Evolutionary conservation across 2,797 vertebrate genomes (phyloP).

Genomic region (Spheniscus humboldti): DNA sequence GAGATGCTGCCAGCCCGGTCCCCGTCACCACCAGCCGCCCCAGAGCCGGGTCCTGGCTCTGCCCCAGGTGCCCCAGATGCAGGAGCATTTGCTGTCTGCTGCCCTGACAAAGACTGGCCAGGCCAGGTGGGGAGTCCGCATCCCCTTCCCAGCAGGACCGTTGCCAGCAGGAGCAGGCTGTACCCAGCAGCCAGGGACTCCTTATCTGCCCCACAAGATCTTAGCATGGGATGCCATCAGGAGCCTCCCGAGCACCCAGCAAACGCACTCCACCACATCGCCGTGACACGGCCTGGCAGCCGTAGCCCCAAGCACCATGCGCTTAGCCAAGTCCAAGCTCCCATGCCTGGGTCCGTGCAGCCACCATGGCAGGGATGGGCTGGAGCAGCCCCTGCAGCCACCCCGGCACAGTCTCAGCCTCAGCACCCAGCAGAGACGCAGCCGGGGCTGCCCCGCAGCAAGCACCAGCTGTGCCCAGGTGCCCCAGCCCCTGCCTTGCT

Average conservation of each 20-base stretch:
- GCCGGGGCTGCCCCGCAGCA: not conserved
- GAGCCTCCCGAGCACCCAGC: not conserved
- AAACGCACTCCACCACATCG: accelerated
- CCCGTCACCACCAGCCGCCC: not conserved
- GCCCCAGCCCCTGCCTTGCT: not conserved
- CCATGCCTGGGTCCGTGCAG: accelerated
- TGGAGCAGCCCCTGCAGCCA: accelerated
- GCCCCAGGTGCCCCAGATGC: accelerated
- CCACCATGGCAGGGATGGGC: accelerated
- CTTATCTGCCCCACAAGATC: not conserved
- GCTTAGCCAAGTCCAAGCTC: not conserved
- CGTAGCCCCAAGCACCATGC: not conserved
- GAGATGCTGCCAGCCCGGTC: accelerated
- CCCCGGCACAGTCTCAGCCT: not conserved
- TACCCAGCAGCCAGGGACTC: not conserved
- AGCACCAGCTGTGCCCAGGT: accelerated
- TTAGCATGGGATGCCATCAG: accelerated
- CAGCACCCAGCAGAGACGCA: accelerated
- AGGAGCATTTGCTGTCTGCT: not conserved
- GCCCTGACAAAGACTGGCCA: not conserved
- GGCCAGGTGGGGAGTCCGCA: accelerated
- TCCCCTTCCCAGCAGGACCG: not conserved
- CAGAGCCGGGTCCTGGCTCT: not conserved
- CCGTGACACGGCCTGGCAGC: not conserved
- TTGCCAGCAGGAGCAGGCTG: not conserved